Evolutionary conservation across 2,113 vertebrate species (phyloP), one percentile per base, ranked within the genome.

Genomic region (Mormoops blainvillei): DNA sequence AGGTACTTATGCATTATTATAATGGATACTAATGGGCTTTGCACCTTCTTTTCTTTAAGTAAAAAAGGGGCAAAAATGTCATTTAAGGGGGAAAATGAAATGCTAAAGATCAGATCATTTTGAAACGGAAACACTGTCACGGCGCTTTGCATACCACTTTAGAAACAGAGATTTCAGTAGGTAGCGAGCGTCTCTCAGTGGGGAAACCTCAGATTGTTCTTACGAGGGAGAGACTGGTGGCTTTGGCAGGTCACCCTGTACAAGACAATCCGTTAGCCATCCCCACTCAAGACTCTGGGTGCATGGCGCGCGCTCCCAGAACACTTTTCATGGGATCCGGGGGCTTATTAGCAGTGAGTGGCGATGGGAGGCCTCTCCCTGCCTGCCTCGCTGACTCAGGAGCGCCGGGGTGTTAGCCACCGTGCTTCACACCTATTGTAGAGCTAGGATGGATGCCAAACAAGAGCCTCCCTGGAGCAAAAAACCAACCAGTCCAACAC

Each of bases 91-190:
- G 91, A 95, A 93, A 78, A 10, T 76, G 43, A 87, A 91, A 95
- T 92, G 86, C 61, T 78, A 28, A 93, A 95, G 58, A 95, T 36
- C 36, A 89, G 71, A 81, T 22, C 68, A 68, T 93, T 95, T 54
- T 83, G 56, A 94, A 84, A 54, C 43, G 52, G 68, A 86, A 89
- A 83, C 78, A 80, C 65, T 86, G 90, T 94, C 77, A 94, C 0
- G 10, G 67, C 45, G 52, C 63, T 95, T 84, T 68, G 28, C 61
- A 85, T 33, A 88, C 22, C 80, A 19, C 43, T 86, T 92, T 90
- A 77, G 56, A 83, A 93, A 96, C 41, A 68, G 24, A 95, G 48
- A 73, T 28, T 67, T 43, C 61, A 88, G 7, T 11, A 86, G 71
- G 41, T 28, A 78, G 58, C 58, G 78, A 85, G 22, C 31, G 87